phyloP scores from a whole-genome alignment of 2,797 vertebrate genomes.

The Premnoplex brunnescens region DNA sequence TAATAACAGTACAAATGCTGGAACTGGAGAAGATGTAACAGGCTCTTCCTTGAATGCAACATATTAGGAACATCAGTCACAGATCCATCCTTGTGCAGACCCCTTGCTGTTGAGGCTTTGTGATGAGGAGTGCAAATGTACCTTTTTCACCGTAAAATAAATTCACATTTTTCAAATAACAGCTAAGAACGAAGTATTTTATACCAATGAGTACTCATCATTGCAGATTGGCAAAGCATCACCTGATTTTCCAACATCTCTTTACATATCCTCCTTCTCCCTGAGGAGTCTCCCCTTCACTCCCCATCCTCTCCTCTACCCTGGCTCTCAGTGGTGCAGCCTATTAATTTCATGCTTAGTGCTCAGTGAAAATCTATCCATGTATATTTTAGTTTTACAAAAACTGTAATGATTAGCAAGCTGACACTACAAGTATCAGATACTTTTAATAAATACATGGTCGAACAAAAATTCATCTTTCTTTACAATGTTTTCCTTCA shows the following conservation, averaged over 20 bases:
- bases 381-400: not conserved
- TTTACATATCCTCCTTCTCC: not conserved
- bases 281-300: not conserved
- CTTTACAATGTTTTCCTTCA: not conserved
- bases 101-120: not conserved
- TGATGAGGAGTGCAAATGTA: not conserved
- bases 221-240: not conserved
- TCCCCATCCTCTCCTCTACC: not conserved
- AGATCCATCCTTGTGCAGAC: not conserved
- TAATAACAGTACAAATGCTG: no score
- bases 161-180: not conserved
- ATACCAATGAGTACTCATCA: not conserved
- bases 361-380: not conserved
- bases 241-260: not conserved
- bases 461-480: not conserved
- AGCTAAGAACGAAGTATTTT: not conserved
- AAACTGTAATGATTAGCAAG: not conserved
- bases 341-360: not conserved
- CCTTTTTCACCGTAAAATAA: not conserved
- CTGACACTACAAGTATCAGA: not conserved
- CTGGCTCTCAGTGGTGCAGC: not conserved
- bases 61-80: fast-evolving
- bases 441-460: not conserved
- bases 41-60: not conserved
- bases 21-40: not conserved